These are phyloP conservation scores for Keiferia lycopersicella DNA, from an alignment of 2,888 invertebrate genomes.

Conservation along the genomic window DNA sequence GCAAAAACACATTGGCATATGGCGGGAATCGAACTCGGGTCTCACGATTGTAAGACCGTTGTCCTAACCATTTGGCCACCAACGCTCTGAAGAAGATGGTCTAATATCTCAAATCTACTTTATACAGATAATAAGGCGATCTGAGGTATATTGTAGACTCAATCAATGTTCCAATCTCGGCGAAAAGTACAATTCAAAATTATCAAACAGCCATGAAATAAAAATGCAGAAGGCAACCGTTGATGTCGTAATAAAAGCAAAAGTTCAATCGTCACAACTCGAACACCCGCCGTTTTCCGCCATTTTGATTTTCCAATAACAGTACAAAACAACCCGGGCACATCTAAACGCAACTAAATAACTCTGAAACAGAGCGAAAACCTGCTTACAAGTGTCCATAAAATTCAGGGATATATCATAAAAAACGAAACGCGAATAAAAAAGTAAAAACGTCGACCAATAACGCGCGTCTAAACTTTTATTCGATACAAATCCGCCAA, in stretches of 20 bases:
- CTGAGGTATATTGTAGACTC: no score
- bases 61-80: no score
- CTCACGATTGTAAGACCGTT: no score
- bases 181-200: not conserved
- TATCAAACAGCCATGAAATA: not conserved
- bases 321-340: conserved; percentile 9
- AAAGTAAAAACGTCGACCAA: conserved; percentile 51
- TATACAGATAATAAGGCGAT: no score
- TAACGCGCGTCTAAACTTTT: conserved; percentile 50
- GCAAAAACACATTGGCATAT: no score
- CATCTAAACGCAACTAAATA: conserved; percentile 40
- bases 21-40: no score
- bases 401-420: conserved; percentile 59
- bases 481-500: conserved; percentile 62
- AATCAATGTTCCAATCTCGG: no score
- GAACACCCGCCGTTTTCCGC: not conserved
- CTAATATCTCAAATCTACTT: no score
- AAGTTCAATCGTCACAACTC: conserved; percentile 7
- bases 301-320: conserved; percentile 7
- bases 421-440: conserved; percentile 45
- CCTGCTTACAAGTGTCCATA: conserved; percentile 61
- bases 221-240: not conserved
- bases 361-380: conserved; percentile 49
- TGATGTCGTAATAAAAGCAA: not conserved
- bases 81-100: no score